phyloP scores from a whole-genome alignment of 2,113 vertebrate genomes.

The Aptenodytes forsteri region DNA sequence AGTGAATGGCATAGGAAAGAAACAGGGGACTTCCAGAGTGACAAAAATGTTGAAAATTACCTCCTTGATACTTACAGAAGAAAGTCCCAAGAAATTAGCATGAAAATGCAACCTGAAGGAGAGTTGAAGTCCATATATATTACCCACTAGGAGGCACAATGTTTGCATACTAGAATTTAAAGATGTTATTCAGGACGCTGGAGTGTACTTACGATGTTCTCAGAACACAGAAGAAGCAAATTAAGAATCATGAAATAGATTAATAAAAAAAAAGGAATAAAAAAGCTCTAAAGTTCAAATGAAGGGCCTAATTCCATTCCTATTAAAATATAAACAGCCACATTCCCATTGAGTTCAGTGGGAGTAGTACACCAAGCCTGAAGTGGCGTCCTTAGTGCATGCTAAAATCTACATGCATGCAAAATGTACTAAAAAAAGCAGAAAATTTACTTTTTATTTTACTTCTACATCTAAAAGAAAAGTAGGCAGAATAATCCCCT shows the following conservation, averaged over 20 bases:
- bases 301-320: not conserved
- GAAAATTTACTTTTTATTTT: not conserved
- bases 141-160: not conserved
- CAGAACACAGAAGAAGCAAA: not conserved
- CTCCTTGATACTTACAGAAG: not conserved
- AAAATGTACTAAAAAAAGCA: not conserved
- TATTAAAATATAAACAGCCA: not conserved
- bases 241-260: not conserved
- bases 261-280: not conserved
- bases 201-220: not conserved
- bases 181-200: not conserved
- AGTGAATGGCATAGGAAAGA: not conserved
- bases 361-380: not conserved
- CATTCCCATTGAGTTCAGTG: not conserved
- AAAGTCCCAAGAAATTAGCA: not conserved
- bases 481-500: not conserved
- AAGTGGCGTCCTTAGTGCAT: not conserved
- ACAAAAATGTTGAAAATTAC: not conserved
- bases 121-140: not conserved
- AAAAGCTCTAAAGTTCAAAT: not conserved
- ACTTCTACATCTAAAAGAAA: not conserved
- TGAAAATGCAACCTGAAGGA: not conserved
- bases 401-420: not conserved
- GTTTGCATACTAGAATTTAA: not conserved
- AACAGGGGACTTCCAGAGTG: not conserved